A percentile compares a stretch with the other conserved stretches of the same genome.
Conservation (phyloP, 2,113 vertebrate genomes). For the Oncorhynchus masou region DNA sequence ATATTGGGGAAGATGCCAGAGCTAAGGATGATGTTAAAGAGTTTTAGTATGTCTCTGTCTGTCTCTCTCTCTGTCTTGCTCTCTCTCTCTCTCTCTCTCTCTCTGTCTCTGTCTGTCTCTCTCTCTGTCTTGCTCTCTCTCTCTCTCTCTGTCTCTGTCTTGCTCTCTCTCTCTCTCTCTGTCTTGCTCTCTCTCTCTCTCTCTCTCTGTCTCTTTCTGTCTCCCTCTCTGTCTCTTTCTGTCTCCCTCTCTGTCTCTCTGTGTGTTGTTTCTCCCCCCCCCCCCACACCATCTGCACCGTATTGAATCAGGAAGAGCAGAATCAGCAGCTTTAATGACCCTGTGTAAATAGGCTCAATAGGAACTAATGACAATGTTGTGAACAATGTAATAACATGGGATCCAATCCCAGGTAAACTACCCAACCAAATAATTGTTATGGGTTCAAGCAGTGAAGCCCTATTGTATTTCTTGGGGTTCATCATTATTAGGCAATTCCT, state of each 20-base stretch:
- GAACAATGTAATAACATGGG: not conserved
- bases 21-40: no score
- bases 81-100: no score
- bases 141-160: not conserved
- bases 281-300: not conserved
- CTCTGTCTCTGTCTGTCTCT: no score
- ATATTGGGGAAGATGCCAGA: no score
- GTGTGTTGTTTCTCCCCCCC: no score
- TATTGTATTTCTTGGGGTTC: no score
- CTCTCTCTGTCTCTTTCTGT: not conserved
- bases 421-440: not conserved
- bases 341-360: not conserved
- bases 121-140: not conserved
- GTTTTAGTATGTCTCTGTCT: no score
- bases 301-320: not conserved
- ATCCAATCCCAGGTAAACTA: constrained; percentile 1
- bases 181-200: not conserved
- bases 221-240: constrained; percentile 16
- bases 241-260: not conserved
- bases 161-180: not conserved
- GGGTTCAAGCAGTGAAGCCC: no score
- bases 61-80: no score
- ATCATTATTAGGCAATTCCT: no score
- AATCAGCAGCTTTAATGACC: not conserved
- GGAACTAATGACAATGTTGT: not conserved